A percentile compares a stretch with the other conserved stretches of the same genome.
phyloP scores from a whole-genome alignment of 1,140 invertebrate genomes.

The Stegodyphus dumicola region DNA sequence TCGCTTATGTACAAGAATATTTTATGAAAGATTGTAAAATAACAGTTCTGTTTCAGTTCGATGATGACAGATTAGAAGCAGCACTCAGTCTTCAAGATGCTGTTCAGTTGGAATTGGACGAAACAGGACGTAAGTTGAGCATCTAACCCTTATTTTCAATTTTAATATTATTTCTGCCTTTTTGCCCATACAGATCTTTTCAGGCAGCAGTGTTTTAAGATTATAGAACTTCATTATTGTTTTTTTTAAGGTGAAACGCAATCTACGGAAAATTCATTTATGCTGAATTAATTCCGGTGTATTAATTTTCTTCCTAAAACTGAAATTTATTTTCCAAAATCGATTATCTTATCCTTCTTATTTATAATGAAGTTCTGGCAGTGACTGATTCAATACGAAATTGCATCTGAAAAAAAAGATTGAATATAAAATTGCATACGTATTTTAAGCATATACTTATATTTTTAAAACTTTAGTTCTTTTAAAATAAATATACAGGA shows the following conservation, averaged over 20 bases:
- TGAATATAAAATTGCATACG: too few relatives aligned
- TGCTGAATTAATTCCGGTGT: background rate
- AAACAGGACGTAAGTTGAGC: background rate
- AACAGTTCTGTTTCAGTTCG: background rate
- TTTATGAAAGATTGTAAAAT: too few relatives aligned
- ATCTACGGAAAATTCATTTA: background rate
- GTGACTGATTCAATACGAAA: too few relatives aligned
- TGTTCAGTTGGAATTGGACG: background rate
- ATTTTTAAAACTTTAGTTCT: too few relatives aligned
- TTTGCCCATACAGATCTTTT: background rate
- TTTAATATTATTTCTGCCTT: background rate
- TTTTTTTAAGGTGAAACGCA: background rate
- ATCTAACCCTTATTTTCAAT: too few relatives aligned
- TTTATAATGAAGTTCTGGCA: too few relatives aligned
- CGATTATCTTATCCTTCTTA: too few relatives aligned
- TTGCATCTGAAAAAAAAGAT: too few relatives aligned
- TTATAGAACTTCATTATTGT: background rate
- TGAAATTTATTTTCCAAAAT: background rate
- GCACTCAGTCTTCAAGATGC: background rate
- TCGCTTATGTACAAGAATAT: too few relatives aligned
- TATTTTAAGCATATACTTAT: too few relatives aligned
- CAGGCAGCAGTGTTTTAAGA: background rate
- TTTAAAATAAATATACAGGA: too few relatives aligned
- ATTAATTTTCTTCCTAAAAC: background rate
- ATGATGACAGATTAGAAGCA: background rate